Base-by-base conservation (phyloP, 2,113 vertebrate species). In the Burhinus oedicnemus region DNA sequence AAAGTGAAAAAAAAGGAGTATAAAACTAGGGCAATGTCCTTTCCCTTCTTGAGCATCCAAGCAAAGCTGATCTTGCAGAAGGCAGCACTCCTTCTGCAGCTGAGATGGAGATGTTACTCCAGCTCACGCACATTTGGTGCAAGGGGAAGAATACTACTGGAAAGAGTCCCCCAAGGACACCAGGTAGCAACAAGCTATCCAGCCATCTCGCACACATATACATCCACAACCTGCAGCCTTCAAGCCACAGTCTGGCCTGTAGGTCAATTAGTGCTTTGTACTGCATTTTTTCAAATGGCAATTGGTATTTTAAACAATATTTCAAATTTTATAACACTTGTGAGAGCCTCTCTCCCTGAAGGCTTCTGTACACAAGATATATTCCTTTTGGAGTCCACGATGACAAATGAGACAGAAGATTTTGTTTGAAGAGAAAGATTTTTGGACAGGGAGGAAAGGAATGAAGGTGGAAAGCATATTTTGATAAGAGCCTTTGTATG, bases 41-140 rank as follows among this genome's bases (percentile, higher is more conserved):
- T 81, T 38, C 30, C 11, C 18, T 30, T 12, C 36, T 18, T 62
- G 2, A 82, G 26, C 22, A 78, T 29, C 9, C 42, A 70, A 70
- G 29, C 34, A 92, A 77, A 78, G 12, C 10, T 36, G 4, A 7
- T 72, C 44, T 68, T 65, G 14, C 8, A 40, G 52, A 88, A 77
- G 26, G 27, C 36, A 88, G 44, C 13, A 57, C 4, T 6, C 6
- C 6, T 42, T 69, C 45, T 42, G 14, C 0, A 1, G 5, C 0
- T 36, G 13, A 61, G 29, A 61, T 25, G 40, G 15, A 72, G n/a
- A 30, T 34, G 27, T 38, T 65, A 68, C 8, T 42, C 20, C 57
- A 86, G n/a, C 6, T 6, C 27, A 30, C 0, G 6, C 15, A 20
- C 9, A 6, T 19, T 62, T 55, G n/a, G 9, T 42, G 10, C 60